Evolutionary conservation across 64 coral and sea anemone species (phyloP).

Genomic region (Stichodactyla mertensii): DNA sequence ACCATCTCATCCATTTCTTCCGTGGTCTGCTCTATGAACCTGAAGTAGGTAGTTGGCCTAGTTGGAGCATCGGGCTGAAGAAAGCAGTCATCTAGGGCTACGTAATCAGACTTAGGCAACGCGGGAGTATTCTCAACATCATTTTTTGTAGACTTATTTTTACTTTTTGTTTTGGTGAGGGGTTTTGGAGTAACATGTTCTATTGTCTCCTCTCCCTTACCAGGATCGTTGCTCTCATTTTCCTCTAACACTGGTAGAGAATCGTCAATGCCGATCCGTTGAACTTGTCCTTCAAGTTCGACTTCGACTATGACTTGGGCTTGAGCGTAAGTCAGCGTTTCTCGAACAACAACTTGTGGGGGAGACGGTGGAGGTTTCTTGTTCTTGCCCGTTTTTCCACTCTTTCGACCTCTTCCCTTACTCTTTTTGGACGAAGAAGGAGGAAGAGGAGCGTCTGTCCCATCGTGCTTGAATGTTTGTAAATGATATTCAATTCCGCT

Average conservation of each 20-base stretch:
- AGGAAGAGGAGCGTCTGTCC: constrained; percentile 60
- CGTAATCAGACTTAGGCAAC: constrained; percentile 75
- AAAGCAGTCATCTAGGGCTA: constrained; percentile 61
- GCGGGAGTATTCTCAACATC: constrained; percentile 47
- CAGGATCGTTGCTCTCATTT: constrained; percentile 29
- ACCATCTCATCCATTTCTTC: constrained; percentile 98
- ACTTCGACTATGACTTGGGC: constrained; percentile 97
- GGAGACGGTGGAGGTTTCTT: constrained; percentile 82
- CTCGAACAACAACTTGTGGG: constrained; percentile 70
- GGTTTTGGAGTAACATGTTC: constrained; percentile 72
- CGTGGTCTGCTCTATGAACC: constrained; percentile 94
- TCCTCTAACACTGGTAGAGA: constrained; percentile 73
- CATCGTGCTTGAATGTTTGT: constrained; percentile 92
- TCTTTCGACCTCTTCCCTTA: constrained; percentile 70
- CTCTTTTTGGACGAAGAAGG: constrained; percentile 76
- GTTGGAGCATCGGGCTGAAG: constrained; percentile 83
- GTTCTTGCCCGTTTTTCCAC: constrained; percentile 77
- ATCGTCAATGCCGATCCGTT: constrained; percentile 89
- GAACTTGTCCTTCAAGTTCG: constrained; percentile 85
- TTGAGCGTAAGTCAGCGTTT: constrained; percentile 99
- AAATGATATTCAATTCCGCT: constrained; percentile 99
- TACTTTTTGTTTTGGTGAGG: constrained; percentile 68
- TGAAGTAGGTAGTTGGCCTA: constrained; percentile 88
- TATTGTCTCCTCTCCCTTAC: constrained; percentile 56
- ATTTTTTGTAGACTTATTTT: constrained; percentile 71